These are phyloP conservation scores for Antennarius striatus DNA, from an alignment of 2,113 vertebrate genomes.

Conservation along the genomic window DNA sequence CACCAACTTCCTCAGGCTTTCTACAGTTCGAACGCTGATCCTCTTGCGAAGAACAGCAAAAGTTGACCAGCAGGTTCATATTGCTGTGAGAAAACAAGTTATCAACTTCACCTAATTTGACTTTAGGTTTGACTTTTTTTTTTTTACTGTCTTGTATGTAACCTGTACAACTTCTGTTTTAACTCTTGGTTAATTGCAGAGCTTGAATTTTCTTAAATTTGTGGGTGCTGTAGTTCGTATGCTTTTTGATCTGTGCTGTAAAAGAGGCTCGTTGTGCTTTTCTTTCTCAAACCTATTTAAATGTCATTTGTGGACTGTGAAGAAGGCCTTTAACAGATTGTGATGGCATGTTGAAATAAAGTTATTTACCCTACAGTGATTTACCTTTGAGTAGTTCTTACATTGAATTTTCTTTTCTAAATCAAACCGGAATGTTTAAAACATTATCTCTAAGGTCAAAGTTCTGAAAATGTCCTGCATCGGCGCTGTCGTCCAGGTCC, in stretches of 20 bases:
- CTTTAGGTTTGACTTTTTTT: too few relatives aligned
- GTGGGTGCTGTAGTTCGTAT: conserved; percentile 1
- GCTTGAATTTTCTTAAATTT: background rate
- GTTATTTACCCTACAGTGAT: background rate
- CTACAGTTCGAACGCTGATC: background rate
- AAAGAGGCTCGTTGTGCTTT: conserved; percentile 6
- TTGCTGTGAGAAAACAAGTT: too few relatives aligned
- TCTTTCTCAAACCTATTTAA: conserved; percentile 16
- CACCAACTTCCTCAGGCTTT: background rate
- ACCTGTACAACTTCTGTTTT: background rate
- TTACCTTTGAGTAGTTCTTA: background rate
- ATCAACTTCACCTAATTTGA: too few relatives aligned
- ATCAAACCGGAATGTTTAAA: background rate
- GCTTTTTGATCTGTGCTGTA: conserved; percentile 13
- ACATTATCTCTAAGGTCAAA: too few relatives aligned
- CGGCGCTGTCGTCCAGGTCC: too few relatives aligned
- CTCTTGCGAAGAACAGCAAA: background rate
- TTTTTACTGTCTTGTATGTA: background rate
- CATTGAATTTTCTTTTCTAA: too few relatives aligned
- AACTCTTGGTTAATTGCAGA: too few relatives aligned
- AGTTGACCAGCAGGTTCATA: too few relatives aligned
- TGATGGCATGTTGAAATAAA: conserved; percentile 40
- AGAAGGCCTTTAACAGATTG: conserved; percentile 8
- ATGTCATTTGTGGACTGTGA: conserved; percentile 13
- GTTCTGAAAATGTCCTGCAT: too few relatives aligned